These are phyloP conservation scores for Epicauta chinensis DNA, from an alignment of 1,140 invertebrate species.

Conservation along the genomic window DNA sequence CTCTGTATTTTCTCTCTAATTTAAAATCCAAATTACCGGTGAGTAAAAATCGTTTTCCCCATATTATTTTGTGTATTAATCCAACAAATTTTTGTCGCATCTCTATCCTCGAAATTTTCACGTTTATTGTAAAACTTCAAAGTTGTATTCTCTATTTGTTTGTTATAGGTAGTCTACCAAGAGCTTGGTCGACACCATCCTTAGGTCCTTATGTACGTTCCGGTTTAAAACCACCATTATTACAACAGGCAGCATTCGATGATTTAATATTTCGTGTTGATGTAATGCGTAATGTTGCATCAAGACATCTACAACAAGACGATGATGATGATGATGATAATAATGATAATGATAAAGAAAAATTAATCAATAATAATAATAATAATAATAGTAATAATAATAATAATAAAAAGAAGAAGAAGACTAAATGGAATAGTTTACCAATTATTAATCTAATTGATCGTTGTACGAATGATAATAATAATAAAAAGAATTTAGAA, in stretches of 20 bases:
- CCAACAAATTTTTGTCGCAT: too few relatives aligned
- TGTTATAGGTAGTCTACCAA: conserved; percentile 35
- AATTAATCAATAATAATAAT: conserved; percentile 10
- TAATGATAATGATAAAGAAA: neutral
- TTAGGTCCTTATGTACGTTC: conserved; percentile 47
- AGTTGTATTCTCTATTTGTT: too few relatives aligned
- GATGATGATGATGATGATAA: conserved; percentile 49
- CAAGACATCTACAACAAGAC: conserved; percentile 51
- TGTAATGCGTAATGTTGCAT: conserved; percentile 75
- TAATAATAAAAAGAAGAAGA: too few relatives aligned
- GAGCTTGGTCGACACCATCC: conserved; percentile 41
- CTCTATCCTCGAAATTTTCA: too few relatives aligned
- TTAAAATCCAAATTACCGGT: too few relatives aligned
- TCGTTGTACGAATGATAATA: neutral
- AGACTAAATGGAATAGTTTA: conserved; percentile 50
- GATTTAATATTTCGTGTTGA: conserved; percentile 75
- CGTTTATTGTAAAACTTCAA: too few relatives aligned
- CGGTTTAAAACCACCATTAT: conserved; percentile 56
- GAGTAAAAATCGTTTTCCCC: too few relatives aligned
- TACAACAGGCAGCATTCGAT: conserved; percentile 82
- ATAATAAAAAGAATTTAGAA: conserved; percentile 16
- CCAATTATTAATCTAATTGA: conserved; percentile 26
- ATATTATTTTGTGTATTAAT: too few relatives aligned
- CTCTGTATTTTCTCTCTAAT: too few relatives aligned
- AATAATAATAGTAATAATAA: neutral